Base-by-base conservation (phyloP, 2,113 vertebrate genomes). In the Myrmecophaga tridactyla region DNA sequence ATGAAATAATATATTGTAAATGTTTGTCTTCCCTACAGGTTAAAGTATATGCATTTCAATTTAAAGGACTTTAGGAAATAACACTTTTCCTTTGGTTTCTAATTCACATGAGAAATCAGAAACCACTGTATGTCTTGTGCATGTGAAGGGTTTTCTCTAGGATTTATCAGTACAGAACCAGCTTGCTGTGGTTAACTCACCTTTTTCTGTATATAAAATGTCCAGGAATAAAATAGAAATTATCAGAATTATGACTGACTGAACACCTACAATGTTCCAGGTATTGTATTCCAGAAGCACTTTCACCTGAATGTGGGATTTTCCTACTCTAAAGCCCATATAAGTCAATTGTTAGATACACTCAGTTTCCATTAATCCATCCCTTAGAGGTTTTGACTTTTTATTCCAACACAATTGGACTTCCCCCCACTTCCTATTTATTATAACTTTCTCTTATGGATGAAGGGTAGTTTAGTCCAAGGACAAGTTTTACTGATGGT, bases 21-120 rank as follows among this genome's bases (percentile, higher is more conserved):
- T 14, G 8, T 25, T 76, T 23, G 8, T 80, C 43, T 91, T 78
- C 14, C 29, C 21, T 72, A 0, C 34, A 48, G 67, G n/a, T 88
- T 60, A 62, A 78, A 48, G 18, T 25, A 53, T 65, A 75, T n/a
- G 15, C 36, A 63, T 75, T 86, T 78, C 39, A 75, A 65, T 34
- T 56, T 51, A 58, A 73, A 39, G 70, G 34, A 56, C n/a, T 81
- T 94, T n/a, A 90, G n/a, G 67, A 85, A 89, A 82, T n/a, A 76
- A 69, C 29, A 1, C 11, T 1, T 81, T 94, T 72, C 23, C 25
- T 85, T 81, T 94, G 92, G 69, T 81, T n/a, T 39, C 23, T 53
- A 85, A 48, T 39, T 91, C 58, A 51, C 0, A 92, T 46, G 15
- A 70, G 88, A 65, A 36, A 2, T 25, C 12, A 60, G 9, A 15